Evolutionary conservation across 2,113 vertebrate genomes (phyloP).

Genomic region (Ahaetulla prasina): DNA sequence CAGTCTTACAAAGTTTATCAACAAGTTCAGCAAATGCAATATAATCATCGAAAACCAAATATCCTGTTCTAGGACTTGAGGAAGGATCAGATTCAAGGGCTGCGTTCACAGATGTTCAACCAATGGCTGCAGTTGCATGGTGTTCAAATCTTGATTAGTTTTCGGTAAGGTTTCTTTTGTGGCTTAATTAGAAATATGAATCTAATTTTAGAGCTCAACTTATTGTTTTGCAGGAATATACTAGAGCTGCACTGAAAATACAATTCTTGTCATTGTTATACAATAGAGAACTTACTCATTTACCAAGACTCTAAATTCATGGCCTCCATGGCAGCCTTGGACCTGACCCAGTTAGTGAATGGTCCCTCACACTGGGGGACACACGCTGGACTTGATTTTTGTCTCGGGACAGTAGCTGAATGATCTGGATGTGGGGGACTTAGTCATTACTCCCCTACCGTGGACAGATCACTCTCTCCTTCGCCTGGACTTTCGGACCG

Average conservation of each 20-base stretch:
- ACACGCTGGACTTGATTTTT: no score
- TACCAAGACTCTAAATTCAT: background rate
- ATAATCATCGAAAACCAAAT: background rate
- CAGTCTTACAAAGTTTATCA: background rate
- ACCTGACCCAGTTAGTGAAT: no score
- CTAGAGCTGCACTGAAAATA: background rate
- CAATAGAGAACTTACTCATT: background rate
- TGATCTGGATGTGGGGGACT: no score
- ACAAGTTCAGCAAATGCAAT: background rate
- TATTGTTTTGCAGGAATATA: background rate
- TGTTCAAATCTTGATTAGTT: background rate
- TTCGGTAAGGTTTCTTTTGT: background rate
- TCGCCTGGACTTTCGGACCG: no score
- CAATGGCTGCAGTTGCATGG: background rate
- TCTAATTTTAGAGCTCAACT: background rate
- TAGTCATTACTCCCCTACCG: no score
- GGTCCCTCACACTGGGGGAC: no score
- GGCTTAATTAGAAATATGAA: background rate
- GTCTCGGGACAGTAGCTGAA: no score
- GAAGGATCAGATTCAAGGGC: background rate
- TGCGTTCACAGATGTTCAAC: background rate
- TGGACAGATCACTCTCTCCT: no score
- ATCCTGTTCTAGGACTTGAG: background rate
- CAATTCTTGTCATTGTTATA: background rate
- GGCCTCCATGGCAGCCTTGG: no score